These are phyloP conservation scores for Leptocoma aspasia DNA, from an alignment of 2,113 vertebrate species.

Conservation along the genomic window DNA sequence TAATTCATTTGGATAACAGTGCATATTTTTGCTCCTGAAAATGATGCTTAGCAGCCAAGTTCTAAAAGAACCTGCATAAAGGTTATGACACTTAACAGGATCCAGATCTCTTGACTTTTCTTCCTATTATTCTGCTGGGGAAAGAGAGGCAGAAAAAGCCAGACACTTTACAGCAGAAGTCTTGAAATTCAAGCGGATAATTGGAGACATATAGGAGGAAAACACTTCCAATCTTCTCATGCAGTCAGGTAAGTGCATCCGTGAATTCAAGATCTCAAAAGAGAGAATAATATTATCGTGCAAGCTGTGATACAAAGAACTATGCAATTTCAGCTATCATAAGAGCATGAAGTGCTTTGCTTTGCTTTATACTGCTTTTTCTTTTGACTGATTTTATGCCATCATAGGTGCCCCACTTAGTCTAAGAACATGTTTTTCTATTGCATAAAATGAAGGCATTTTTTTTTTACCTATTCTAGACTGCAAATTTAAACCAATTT, in stretches of 20 bases:
- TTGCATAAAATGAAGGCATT: background rate
- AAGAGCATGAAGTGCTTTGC: background rate
- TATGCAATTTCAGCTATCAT: background rate
- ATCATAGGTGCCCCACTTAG: background rate
- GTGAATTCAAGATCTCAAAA: background rate
- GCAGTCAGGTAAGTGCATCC: slow-evolving; percentile 10
- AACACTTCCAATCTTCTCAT: background rate
- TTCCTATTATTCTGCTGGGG: slow-evolving; percentile 19
- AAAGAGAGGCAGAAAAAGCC: background rate
- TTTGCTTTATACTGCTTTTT: background rate
- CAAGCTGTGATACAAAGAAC: background rate
- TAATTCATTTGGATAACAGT: slow-evolving; percentile 33
- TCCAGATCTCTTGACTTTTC: slow-evolving; percentile 1
- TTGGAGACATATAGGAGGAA: background rate
- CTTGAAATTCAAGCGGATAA: slow-evolving; percentile 17
- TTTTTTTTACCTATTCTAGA: background rate
- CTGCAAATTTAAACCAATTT: background rate
- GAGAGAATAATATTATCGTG: background rate
- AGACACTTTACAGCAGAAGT: background rate
- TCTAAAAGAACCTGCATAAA: background rate
- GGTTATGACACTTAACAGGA: background rate
- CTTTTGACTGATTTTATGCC: background rate
- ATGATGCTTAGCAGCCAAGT: background rate
- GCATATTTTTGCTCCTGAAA: slow-evolving; percentile 51
- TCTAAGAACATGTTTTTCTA: background rate